A percentile compares a stretch with the other conserved stretches of the same genome.
These are phyloP conservation scores for Sturnira hondurensis DNA, from an alignment of 2,113 vertebrate genomes.

Conservation along the genomic window DNA sequence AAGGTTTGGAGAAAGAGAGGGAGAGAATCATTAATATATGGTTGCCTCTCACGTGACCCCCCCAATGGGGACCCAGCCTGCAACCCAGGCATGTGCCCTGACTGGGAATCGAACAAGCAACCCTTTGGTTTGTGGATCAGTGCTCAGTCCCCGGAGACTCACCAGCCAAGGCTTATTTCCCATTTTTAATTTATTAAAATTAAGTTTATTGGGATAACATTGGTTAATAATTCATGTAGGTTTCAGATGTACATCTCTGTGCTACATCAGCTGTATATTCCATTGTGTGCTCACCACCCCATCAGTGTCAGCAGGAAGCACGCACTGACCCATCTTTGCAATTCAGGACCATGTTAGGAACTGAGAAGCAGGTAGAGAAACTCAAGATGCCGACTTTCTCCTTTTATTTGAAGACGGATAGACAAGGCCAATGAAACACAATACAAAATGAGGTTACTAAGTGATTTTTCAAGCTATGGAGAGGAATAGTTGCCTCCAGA, in stretches of 20 bases:
- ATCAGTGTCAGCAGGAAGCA: neutral
- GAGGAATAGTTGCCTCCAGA: conserved; percentile 22
- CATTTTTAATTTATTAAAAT: neutral
- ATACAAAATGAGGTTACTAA: neutral
- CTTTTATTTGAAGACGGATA: neutral
- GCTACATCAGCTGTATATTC: too few relatives aligned
- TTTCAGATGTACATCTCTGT: neutral
- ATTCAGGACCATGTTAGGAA: neutral
- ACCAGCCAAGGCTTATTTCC: neutral
- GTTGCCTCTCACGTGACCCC: too few relatives aligned
- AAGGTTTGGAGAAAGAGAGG: too few relatives aligned
- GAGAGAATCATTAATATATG: too few relatives aligned
- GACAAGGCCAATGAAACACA: neutral
- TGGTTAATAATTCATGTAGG: neutral
- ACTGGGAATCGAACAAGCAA: too few relatives aligned
- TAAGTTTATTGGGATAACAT: neutral
- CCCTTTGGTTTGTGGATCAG: too few relatives aligned
- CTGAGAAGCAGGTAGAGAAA: neutral
- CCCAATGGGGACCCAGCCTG: too few relatives aligned
- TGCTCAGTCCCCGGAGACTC: too few relatives aligned
- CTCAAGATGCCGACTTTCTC: neutral
- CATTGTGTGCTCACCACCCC: neutral
- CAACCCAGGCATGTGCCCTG: too few relatives aligned
- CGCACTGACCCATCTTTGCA: neutral
- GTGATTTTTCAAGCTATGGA: neutral